A percentile compares a stretch with the other conserved stretches of the same genome.
Evolutionary conservation across 1,140 invertebrate species (phyloP).

Genomic region (Drosophila sucinea): DNA sequence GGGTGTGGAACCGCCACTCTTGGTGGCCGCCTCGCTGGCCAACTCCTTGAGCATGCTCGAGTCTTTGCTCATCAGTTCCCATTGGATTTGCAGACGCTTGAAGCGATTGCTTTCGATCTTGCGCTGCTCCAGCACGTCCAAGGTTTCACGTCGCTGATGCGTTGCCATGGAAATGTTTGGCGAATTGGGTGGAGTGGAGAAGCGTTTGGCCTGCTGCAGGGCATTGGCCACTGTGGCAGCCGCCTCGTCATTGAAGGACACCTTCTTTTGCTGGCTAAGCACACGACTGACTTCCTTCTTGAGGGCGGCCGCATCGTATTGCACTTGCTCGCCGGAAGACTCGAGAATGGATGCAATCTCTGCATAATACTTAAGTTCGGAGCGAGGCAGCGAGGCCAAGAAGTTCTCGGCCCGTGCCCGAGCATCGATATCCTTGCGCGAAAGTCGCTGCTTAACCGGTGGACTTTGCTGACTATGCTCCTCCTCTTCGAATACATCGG

Average conservation of each 20-base stretch:
- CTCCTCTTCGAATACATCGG: conserved; percentile 87
- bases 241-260: conserved; percentile 84
- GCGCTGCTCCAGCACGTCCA: conserved; percentile 75
- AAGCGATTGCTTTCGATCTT: conserved; percentile 85
- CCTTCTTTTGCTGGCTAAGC: conserved; percentile 86
- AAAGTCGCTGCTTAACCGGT: conserved; percentile 83
- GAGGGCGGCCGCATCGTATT: conserved; percentile 87
- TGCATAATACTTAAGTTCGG: conserved; percentile 82
- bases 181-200: conserved; percentile 88
- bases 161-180: conserved; percentile 86
- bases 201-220: conserved; percentile 73
- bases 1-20: conserved; percentile 82
- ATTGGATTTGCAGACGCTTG: conserved; percentile 91
- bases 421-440: conserved; percentile 83
- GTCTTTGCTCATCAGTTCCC: conserved; percentile 90
- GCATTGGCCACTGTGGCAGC: conserved; percentile 45
- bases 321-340: conserved; percentile 87
- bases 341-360: conserved; percentile 87
- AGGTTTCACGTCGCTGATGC: conserved; percentile 58
- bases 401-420: conserved; percentile 77
- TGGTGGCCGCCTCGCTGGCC: conserved; percentile 83
- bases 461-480: conserved; percentile 83
- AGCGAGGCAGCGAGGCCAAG: conserved; percentile 72
- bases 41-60: conserved; percentile 79
- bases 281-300: conserved; percentile 88